phyloP scores from a whole-genome alignment of 2,113 vertebrate genomes.

The Neofelis nebulosa region DNA sequence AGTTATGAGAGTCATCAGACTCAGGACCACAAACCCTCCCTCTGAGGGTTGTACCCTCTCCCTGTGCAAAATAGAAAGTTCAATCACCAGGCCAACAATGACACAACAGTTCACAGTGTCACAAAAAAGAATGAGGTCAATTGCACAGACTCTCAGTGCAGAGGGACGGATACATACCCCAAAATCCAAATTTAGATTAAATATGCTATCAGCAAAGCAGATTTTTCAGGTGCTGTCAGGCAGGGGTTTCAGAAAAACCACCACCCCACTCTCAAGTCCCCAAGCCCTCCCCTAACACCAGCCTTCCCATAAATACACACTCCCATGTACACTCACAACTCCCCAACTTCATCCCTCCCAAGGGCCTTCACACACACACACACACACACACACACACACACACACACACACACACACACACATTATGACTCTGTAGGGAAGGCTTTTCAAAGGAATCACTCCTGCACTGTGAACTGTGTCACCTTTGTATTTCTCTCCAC shows the following conservation, averaged over 20 bases:
- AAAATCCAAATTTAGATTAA: not conserved
- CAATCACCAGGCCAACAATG: not conserved
- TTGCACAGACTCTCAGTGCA: not conserved
- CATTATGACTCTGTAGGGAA: not conserved
- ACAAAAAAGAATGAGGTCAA: not conserved
- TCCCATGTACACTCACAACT: not conserved
- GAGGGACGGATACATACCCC: not conserved
- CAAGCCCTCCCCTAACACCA: not conserved
- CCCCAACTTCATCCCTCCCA: not conserved
- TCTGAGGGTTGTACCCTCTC: not conserved
- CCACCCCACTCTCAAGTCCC: not conserved
- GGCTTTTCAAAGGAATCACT: not conserved
- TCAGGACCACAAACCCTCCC: not conserved
- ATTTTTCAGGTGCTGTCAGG: not conserved
- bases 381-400: not conserved
- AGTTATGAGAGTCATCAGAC: not conserved
- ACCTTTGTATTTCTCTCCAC: not conserved
- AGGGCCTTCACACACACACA: not conserved
- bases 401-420: not conserved
- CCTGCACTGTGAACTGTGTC: not conserved
- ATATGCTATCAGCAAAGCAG: not conserved
- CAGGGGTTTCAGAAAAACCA: constrained; percentile 2
- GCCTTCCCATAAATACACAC: not conserved
- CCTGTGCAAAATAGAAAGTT: not conserved
- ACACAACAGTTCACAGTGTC: not conserved